Evolutionary conservation across 2,888 invertebrate species (phyloP).

Genomic region (Andrena bucephala): DNA sequence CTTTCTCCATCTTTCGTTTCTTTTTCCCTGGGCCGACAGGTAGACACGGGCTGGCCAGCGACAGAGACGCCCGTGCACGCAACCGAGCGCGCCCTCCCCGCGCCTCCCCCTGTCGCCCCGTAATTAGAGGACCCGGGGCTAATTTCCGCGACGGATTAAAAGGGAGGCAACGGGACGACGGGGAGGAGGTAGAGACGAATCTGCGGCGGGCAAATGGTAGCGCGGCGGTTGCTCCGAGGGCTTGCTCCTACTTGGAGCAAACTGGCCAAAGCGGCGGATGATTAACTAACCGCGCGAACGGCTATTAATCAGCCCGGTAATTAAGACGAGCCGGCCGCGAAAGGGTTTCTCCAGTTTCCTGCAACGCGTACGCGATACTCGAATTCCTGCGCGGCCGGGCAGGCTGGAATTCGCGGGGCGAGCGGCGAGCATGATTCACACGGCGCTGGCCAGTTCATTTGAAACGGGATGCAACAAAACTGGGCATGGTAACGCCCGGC

Average conservation of each 20-base stretch:
- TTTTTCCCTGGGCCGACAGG: conserved; percentile 4
- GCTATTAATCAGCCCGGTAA: conserved; percentile 44
- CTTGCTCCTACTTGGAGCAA: conserved; percentile 14
- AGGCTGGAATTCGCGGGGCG: conserved; percentile 10
- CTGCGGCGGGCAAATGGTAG: background rate
- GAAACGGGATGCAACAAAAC: conserved; percentile 24
- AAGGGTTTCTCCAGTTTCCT: conserved; percentile 30
- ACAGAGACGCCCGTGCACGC: conserved; percentile 49
- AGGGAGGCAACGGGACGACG: background rate
- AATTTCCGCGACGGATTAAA: conserved; percentile 58
- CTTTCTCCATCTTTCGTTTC: conserved; percentile 29
- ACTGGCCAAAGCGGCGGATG: background rate
- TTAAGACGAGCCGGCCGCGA: conserved; percentile 43
- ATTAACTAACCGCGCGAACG: conserved; percentile 32
- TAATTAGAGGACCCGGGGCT: conserved; percentile 70
- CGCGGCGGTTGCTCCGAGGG: conserved; percentile 2
- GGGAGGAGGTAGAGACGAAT: background rate
- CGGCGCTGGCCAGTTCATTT: conserved; percentile 4
- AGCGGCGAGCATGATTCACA: conserved; percentile 3
- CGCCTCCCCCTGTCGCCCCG: conserved; percentile 36
- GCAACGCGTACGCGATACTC: conserved; percentile 33
- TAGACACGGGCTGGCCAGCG: conserved; percentile 34
- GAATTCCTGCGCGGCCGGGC: conserved; percentile 20
- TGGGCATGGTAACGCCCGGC: background rate
- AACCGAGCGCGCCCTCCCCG: conserved; percentile 35